phyloP scores from a whole-genome alignment of 2,888 invertebrate genomes.

The Macropis europaea region DNA sequence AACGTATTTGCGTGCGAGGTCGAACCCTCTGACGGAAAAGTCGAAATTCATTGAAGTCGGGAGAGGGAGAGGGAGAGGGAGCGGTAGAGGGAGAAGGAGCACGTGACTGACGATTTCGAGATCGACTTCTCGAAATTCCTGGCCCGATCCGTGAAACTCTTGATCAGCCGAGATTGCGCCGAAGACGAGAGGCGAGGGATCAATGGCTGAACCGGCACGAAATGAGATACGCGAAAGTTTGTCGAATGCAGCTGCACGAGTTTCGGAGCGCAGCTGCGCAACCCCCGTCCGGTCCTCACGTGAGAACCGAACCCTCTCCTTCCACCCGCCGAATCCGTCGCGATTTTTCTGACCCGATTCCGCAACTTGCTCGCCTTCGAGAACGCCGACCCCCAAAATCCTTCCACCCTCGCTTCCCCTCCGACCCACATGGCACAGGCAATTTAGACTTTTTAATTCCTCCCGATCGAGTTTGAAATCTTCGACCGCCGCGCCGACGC shows the following conservation, averaged over 20 bases:
- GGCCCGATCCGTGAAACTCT: constrained; percentile 6
- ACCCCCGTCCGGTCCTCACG: constrained; percentile 47
- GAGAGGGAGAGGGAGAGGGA: too few species aligned
- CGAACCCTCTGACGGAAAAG: constrained; percentile 5
- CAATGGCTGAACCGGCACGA: constrained; percentile 39
- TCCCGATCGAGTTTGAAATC: neutral
- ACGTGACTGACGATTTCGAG: constrained; percentile 17
- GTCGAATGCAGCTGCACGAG: constrained; percentile 54
- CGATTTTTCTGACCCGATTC: constrained; percentile 57
- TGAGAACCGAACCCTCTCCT: constrained; percentile 36
- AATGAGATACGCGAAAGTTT: constrained; percentile 61
- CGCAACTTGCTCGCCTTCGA: constrained; percentile 43
- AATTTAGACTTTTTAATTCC: constrained; percentile 50
- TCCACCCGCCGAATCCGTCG: neutral
- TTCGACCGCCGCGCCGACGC: neutral
- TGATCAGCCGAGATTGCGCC: constrained; percentile 43
- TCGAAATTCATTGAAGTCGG: constrained; percentile 17
- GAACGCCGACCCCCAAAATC: constrained; percentile 52
- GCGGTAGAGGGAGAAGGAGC: too few species aligned
- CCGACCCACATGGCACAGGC: neutral
- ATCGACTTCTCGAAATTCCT: constrained; percentile 12
- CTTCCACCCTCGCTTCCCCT: neutral
- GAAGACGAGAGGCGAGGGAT: constrained; percentile 12
- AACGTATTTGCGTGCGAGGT: constrained; percentile 16
- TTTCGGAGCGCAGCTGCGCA: constrained; percentile 42